phyloP scores from a whole-genome alignment of 2,888 invertebrate species.

The Ethmia dodecea region DNA sequence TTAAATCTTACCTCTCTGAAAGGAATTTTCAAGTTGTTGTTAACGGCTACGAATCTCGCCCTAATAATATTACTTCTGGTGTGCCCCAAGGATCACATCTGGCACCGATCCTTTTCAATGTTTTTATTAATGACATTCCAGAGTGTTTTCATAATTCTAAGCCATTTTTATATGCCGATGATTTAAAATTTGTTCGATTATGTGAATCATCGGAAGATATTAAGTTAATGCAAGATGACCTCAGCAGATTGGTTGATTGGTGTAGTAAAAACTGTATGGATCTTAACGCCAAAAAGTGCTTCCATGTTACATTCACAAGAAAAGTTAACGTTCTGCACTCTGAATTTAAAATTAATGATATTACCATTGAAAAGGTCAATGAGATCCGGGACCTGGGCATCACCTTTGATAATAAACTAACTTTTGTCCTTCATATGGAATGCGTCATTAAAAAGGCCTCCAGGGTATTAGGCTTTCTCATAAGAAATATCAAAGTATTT shows the following conservation, averaged over 20 bases:
- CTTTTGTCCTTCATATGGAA: too few relatives aligned
- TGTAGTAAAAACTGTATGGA: not conserved
- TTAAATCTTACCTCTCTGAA: not conserved
- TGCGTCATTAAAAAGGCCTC: too few relatives aligned
- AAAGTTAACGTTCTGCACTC: not conserved
- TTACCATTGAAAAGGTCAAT: not conserved
- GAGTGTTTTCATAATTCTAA: not conserved
- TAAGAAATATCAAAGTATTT: too few relatives aligned
- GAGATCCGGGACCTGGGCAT: too few relatives aligned
- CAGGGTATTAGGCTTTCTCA: too few relatives aligned
- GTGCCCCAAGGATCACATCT: constrained; percentile 2
- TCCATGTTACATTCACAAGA: not conserved
- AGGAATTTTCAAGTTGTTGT: not conserved
- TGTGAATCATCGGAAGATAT: not conserved
- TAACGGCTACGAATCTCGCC: not conserved
- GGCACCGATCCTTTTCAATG: constrained; percentile 3
- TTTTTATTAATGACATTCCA: too few relatives aligned
- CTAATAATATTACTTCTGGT: not conserved
- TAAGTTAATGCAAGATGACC: not conserved
- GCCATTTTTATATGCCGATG: constrained; percentile 1
- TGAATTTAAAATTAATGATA: not conserved
- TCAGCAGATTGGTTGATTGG: not conserved
- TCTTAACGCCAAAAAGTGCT: constrained; percentile 1
- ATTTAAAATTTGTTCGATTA: not conserved
- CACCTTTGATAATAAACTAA: too few relatives aligned